Percentiles rank a stretch among this genome's conserved stretches.
Evolutionary conservation across 2,113 vertebrate genomes (phyloP).

Genomic region (Lucifuga dentata): DNA sequence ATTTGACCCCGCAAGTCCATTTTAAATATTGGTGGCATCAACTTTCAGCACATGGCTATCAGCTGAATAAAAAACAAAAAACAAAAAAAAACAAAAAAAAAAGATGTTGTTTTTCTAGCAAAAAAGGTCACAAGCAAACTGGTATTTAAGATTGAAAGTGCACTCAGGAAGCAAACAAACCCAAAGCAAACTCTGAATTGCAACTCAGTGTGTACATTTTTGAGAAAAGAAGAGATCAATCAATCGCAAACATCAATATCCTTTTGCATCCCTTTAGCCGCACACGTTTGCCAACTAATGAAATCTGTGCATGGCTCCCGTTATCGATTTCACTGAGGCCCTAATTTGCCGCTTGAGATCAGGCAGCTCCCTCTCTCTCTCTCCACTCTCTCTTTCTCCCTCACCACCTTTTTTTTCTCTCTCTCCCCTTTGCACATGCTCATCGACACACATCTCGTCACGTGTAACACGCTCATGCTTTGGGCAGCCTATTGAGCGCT

Average conservation of each 20-base stretch:
- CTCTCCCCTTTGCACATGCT: conserved; percentile 25
- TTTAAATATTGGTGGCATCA: conserved; percentile 40
- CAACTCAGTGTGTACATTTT: conserved; percentile 80
- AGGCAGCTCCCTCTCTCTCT: conserved; percentile 60
- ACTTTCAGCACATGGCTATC: conserved; percentile 50
- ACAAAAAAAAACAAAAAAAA: conserved; percentile 53
- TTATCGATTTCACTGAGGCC: conserved; percentile 85
- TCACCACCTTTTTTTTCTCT: conserved; percentile 18
- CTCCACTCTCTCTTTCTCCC: conserved; percentile 24
- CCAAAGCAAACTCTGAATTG: conserved; percentile 81
- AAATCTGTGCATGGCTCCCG: conserved; percentile 80
- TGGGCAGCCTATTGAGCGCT: conserved; percentile 75
- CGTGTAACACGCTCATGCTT: conserved; percentile 67
- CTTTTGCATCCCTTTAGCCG: conserved; percentile 89
- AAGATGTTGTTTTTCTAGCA: conserved; percentile 43
- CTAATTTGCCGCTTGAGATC: conserved; percentile 86
- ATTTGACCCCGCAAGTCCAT: conserved; percentile 57
- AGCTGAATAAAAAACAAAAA: conserved; percentile 52
- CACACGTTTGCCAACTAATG: conserved; percentile 84
- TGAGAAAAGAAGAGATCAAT: conserved; percentile 88
- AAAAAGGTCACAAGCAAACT: conserved; percentile 66
- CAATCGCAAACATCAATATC: conserved; percentile 89
- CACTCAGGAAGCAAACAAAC: conserved; percentile 60
- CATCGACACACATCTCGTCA: conserved; percentile 39
- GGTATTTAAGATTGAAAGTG: conserved; percentile 66